These are phyloP conservation scores for Coreius guichenoti DNA, from an alignment of 2,797 vertebrate species.

Conservation along the genomic window DNA sequence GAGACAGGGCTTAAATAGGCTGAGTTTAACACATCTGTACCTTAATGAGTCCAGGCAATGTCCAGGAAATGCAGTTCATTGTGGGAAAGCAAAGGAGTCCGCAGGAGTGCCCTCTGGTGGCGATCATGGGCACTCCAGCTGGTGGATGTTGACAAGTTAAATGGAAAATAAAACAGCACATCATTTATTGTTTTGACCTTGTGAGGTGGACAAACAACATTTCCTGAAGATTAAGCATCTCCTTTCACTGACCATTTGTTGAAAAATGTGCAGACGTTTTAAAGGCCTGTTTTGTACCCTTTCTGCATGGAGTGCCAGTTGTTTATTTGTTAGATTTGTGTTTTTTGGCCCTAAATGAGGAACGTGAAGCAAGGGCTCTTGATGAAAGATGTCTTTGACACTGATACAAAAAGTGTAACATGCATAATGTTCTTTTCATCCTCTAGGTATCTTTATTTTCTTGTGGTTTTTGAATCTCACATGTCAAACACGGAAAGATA, in stretches of 20 bases:
- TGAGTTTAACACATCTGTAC: too few species aligned
- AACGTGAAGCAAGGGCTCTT: neutral
- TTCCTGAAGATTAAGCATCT: neutral
- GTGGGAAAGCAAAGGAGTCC: too few species aligned
- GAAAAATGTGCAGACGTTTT: neutral
- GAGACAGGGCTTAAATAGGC: too few species aligned
- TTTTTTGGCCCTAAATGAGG: neutral
- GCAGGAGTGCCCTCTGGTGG: too few species aligned
- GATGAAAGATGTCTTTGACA: neutral
- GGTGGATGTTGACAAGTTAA: too few species aligned
- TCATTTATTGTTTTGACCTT: neutral
- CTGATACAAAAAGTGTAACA: neutral
- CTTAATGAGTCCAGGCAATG: too few species aligned
- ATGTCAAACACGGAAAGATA: constrained; percentile 57
- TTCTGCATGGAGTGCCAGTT: neutral
- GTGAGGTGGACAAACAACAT: neutral
- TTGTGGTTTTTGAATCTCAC: constrained; percentile 74
- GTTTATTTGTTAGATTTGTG: neutral
- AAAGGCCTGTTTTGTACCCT: neutral
- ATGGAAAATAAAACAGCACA: too few species aligned
- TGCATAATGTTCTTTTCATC: neutral
- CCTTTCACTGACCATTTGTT: neutral
- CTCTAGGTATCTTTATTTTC: constrained; percentile 75
- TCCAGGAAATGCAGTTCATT: too few species aligned
- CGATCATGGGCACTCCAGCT: too few species aligned